Conservation (phyloP, 2,888 invertebrate species). For the Morpho helenor region DNA sequence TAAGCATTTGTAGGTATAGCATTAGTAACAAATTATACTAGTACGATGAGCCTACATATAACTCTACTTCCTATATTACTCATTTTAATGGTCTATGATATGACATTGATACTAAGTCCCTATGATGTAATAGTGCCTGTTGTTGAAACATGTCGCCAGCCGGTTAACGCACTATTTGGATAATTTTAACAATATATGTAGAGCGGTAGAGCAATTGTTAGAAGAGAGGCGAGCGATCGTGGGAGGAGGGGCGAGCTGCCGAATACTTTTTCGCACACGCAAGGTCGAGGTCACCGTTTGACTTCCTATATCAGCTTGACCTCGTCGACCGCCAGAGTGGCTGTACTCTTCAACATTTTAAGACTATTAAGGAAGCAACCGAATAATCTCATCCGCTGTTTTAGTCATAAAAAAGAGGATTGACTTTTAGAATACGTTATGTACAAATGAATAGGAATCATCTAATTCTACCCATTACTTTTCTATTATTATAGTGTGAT, state of each 20-base stretch:
- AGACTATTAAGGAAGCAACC: constrained; percentile 18
- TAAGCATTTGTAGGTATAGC: no score
- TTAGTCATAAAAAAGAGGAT: constrained; percentile 8
- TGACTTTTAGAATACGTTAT: not conserved
- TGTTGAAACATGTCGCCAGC: constrained; percentile 5
- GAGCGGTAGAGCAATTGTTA: constrained; percentile 21
- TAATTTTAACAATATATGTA: constrained; percentile 19
- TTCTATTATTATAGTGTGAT: no score
- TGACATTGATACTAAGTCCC: not conserved
- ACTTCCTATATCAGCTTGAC: constrained; percentile 71
- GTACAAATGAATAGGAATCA: no score
- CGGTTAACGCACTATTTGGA: constrained; percentile 15
- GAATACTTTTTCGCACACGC: constrained; percentile 71
- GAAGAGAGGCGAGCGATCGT: constrained; percentile 24
- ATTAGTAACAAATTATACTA: no score
- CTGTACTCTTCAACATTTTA: constrained; percentile 24
- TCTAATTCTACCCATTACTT: no score
- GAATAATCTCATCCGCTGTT: constrained; percentile 14
- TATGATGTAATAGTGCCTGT: constrained; percentile 1
- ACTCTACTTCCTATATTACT: not conserved
- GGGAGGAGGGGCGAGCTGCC: constrained; percentile 38
- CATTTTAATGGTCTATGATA: not conserved
- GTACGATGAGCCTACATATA: not conserved
- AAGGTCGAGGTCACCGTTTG: constrained; percentile 73
- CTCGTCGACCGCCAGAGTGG: constrained; percentile 31